Base-by-base conservation (phyloP, 2,888 invertebrate species). In the Oegoconia quadripuncta region DNA sequence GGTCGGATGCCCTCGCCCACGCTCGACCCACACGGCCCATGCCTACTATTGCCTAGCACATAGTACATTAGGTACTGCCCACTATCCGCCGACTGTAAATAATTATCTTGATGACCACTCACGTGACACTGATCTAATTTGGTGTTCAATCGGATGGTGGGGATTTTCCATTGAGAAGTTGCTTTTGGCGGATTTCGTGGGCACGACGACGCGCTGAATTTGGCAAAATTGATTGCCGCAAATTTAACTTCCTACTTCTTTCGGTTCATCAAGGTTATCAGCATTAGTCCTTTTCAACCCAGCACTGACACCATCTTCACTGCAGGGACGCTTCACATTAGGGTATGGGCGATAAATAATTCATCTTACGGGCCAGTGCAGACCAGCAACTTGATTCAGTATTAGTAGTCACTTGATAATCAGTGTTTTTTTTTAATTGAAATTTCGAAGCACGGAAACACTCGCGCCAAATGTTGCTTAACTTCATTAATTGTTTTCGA, bases 81-180 rank as follows among this genome's bases (percentile, higher is more conserved):
- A 53, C 56, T 42, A 44, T 37, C 52, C 53, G 42, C 54, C 52
- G 43, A 45, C 50, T 53, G 41, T 54, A 51, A 52, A 62, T 67
- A 65, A 69, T 68, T 69, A 69, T 66, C 60, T 61, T 56, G 58
- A 61, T 64, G 61, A 56, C 69, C 67, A 58, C 53, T 63, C 64
- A 55, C 57, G 44, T 52, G 55, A 55, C 55, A 53, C 53, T 65
- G 55, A 63, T 69, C 53, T 46, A 65, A 73, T 70, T 70, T 55
- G 48, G 46, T 58, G 46, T 46, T 41, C 47, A 42, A 42, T 44
- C 36, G 40, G 41, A 42, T 15, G 5, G 25, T 46, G 35, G 39
- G 38, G 39, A 39, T 42, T 52, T 45, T 46, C 39, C 44, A 52
- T 54, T 57, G 41, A 54, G 41, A 41, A 38, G 25, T 31, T 25